phyloP scores from a whole-genome alignment of 1,140 invertebrate genomes.

The Macrobrachium rosenbergii region DNA sequence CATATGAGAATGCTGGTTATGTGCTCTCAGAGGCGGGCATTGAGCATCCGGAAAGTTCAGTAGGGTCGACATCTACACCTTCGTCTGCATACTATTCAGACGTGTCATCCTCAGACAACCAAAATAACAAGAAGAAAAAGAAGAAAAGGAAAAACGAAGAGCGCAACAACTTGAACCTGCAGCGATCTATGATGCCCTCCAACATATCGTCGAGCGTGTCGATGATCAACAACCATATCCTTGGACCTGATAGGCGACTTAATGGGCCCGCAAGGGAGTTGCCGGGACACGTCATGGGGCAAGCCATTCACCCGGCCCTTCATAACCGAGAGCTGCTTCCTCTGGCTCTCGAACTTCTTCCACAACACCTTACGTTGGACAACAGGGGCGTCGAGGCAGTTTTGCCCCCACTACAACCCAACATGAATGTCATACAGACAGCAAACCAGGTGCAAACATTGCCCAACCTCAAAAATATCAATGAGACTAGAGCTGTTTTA shows the following conservation, averaged over 20 bases:
- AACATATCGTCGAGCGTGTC: constrained; percentile 54
- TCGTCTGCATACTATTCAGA: constrained; percentile 68
- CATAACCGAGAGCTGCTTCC: constrained; percentile 41
- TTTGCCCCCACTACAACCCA: constrained; percentile 39
- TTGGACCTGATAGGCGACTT: not conserved
- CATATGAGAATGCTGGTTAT: constrained; percentile 68
- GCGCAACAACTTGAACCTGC: constrained; percentile 31
- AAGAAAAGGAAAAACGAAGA: constrained; percentile 57
- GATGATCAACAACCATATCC: constrained; percentile 52
- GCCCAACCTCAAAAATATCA: constrained; percentile 32
- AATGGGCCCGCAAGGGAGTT: not conserved
- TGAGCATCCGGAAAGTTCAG: constrained; percentile 60
- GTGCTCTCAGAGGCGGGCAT: constrained; percentile 65
- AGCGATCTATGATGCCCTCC: constrained; percentile 34
- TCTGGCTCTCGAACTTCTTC: constrained; percentile 48
- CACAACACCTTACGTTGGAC: constrained; percentile 47
- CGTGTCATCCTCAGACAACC: constrained; percentile 59
- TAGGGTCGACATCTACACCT: constrained; percentile 59
- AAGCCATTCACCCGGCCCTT: constrained; percentile 4
- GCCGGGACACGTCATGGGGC: not conserved
- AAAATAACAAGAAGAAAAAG: constrained; percentile 63
- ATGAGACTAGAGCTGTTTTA: constrained; percentile 18
- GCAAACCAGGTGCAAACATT: constrained; percentile 45
- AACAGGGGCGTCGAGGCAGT: constrained; percentile 40
- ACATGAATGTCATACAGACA: constrained; percentile 41